Percentiles rank a stretch among this genome's conserved stretches.
Evolutionary conservation across 1,140 invertebrate genomes (phyloP).

Genomic region (Lordiphosa stackelbergi): DNA sequence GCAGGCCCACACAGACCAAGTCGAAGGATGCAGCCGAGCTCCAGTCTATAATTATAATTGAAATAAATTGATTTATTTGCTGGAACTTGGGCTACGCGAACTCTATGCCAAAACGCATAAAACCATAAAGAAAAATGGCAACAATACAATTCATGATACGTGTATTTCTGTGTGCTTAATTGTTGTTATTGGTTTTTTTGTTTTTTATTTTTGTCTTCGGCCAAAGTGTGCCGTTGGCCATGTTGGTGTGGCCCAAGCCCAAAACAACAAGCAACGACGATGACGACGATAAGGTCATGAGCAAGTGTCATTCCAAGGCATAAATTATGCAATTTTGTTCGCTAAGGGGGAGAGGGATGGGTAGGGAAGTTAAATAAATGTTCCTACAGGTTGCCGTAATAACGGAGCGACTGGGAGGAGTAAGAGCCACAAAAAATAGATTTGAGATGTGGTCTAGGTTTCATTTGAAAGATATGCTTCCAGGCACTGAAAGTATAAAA

Average conservation of each 20-base stretch:
- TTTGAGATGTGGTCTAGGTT: too few relatives aligned
- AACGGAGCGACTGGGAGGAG: background rate
- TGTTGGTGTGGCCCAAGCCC: constrained; percentile 20
- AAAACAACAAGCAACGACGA: constrained; percentile 29
- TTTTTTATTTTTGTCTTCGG: constrained; percentile 9
- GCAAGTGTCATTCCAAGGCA: constrained; percentile 72
- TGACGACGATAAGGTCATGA: constrained; percentile 70
- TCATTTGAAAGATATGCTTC: too few relatives aligned
- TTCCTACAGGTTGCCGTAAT: constrained; percentile 27
- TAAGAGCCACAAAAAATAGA: too few relatives aligned
- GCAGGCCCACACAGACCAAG: constrained; percentile 24
- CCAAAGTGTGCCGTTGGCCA: constrained; percentile 54
- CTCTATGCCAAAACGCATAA: constrained; percentile 74
- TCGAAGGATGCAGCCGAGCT: constrained; percentile 30
- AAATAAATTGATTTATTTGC: constrained; percentile 76
- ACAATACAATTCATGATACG: constrained; percentile 57
- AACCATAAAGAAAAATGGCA: constrained; percentile 75
- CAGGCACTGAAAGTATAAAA: too few relatives aligned
- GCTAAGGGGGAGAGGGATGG: constrained; percentile 11
- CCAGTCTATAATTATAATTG: constrained; percentile 72
- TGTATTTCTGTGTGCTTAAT: constrained; percentile 49
- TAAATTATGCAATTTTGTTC: constrained; percentile 53
- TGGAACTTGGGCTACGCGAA: constrained; percentile 16
- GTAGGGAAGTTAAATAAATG: constrained; percentile 32
- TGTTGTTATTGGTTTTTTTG: constrained; percentile 68